phyloP scores from a whole-genome alignment of 2,113 vertebrate species.

The Eulemur rufifrons region DNA sequence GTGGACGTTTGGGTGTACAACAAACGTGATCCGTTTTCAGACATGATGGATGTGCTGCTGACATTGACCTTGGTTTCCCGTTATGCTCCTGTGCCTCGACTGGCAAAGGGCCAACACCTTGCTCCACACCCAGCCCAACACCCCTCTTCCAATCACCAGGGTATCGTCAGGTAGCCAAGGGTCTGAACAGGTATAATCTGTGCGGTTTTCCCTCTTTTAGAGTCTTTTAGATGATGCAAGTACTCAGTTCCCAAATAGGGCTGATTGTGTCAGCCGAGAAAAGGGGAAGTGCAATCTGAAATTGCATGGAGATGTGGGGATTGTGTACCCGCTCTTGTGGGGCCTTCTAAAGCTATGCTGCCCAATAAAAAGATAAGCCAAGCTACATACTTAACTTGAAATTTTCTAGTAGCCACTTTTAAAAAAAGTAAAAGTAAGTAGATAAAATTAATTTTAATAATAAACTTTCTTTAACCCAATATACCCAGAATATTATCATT shows the following conservation, averaged over 20 bases:
- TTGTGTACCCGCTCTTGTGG: background rate
- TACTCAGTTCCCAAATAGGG: background rate
- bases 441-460: background rate
- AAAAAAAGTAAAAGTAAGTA: background rate
- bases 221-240: background rate
- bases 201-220: background rate
- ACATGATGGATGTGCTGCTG: background rate
- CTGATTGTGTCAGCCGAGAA: background rate
- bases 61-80: background rate
- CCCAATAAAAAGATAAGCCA: background rate
- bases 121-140: background rate
- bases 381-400: background rate
- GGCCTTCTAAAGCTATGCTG: background rate
- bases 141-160: background rate
- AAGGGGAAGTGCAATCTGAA: background rate
- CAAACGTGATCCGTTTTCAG: background rate
- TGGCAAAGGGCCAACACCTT: background rate
- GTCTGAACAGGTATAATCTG: background rate
- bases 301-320: background rate
- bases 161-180: background rate
- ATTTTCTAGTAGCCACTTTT: background rate
- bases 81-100: background rate
- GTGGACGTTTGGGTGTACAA: background rate
- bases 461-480: conserved; percentile 11
- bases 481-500: background rate